These are phyloP conservation scores for Gila orcuttii DNA, from an alignment of 2,113 vertebrate genomes.

Conservation along the genomic window DNA sequence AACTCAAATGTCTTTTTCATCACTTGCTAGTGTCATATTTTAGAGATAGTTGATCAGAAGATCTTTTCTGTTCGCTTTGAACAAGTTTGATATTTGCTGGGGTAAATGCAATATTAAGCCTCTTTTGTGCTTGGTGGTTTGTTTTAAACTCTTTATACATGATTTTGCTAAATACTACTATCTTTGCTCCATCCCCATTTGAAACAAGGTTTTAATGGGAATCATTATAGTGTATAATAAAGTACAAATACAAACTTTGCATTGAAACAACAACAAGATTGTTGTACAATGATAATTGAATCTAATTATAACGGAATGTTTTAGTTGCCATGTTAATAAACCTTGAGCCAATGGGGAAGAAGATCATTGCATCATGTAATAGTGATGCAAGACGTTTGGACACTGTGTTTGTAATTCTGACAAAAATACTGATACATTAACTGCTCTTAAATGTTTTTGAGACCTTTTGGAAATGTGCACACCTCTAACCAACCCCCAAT, in stretches of 20 bases:
- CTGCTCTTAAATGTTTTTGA: not conserved
- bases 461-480: not conserved
- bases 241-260: not conserved
- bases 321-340: slow-evolving; percentile 18
- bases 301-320: not conserved
- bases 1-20: slow-evolving; percentile 24
- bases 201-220: slow-evolving; percentile 29
- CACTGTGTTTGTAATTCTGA: slow-evolving; percentile 31
- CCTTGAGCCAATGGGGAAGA: slow-evolving; percentile 43
- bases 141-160: not conserved
- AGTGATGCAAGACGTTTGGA: not conserved
- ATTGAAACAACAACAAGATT: not conserved
- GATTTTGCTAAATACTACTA: not conserved
- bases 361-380: slow-evolving; percentile 18
- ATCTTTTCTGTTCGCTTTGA: not conserved
- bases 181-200: slow-evolving; percentile 17
- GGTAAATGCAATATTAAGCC: not conserved
- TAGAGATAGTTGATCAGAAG: not conserved
- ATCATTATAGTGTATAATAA: not conserved
- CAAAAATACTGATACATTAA: slow-evolving; percentile 21
- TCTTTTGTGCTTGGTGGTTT: not conserved
- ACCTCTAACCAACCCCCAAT: not conserved
- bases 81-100: not conserved
- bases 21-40: not conserved
- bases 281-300: not conserved